Percentiles rank a stretch among this genome's conserved stretches.
These are phyloP conservation scores for Chauna torquata DNA, from an alignment of 2,113 vertebrate genomes.

Conservation along the genomic window DNA sequence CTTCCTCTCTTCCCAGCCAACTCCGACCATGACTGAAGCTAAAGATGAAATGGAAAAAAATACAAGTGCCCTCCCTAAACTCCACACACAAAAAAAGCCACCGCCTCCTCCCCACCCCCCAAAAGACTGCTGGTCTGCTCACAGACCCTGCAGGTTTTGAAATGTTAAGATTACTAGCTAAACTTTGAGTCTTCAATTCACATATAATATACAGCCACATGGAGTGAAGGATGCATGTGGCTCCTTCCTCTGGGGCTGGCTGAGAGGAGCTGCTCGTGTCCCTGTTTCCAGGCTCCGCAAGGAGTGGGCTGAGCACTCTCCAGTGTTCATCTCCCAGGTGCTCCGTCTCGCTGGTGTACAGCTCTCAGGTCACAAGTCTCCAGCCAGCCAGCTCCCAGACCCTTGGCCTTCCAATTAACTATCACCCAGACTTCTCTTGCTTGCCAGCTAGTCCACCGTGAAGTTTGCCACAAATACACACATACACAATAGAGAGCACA, in stretches of 20 bases:
- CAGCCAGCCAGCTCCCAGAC: not conserved
- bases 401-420: not conserved
- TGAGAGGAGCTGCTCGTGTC: not conserved
- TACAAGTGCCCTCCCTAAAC: accelerated
- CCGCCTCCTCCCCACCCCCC: accelerated
- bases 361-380: not conserved
- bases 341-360: not conserved
- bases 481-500: accelerated
- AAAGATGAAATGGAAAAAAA: not conserved
- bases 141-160: not conserved
- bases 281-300: too few species aligned
- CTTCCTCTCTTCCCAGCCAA: not conserved
- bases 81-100: not conserved
- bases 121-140: not conserved
- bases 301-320: not conserved
- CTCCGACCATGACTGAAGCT: not conserved
- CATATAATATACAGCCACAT: not conserved
- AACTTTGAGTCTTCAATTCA: not conserved
- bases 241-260: not conserved
- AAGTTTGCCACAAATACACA: not conserved
- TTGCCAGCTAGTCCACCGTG: not conserved
- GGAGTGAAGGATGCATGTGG: not conserved
- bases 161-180: not conserved
- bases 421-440: not conserved
- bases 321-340: not conserved